phyloP scores from a whole-genome alignment of 2,113 vertebrate genomes.

The Brienomyrus longianalis region DNA sequence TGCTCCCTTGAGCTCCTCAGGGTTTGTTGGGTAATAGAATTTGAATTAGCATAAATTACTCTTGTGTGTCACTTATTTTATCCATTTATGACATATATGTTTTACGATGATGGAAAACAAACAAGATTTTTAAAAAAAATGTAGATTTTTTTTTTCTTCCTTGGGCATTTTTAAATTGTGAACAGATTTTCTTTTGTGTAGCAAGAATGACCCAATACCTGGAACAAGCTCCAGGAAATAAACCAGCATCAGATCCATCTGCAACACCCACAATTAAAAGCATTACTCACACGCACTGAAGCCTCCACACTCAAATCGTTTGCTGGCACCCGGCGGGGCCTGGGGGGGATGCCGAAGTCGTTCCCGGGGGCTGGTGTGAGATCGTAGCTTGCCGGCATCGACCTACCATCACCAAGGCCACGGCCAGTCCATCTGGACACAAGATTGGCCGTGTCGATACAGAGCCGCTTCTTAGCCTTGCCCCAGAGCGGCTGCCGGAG shows the following conservation, averaged over 20 bases:
- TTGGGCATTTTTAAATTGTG: conserved; percentile 46
- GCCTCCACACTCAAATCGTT: conserved; percentile 49
- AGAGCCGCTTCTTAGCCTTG: conserved; percentile 49
- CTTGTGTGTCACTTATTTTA: conserved; percentile 24
- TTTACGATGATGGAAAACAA: conserved; percentile 40
- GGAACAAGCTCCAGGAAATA: conserved; percentile 54
- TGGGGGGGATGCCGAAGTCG: neutral
- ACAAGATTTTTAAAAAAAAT: conserved; percentile 19
- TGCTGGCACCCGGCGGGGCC: conserved; percentile 41
- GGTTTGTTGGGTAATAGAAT: conserved; percentile 12
- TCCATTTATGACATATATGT: conserved; percentile 38
- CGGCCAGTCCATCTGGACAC: conserved; percentile 32
- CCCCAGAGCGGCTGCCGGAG: conserved; percentile 52
- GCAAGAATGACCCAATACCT: conserved; percentile 55
- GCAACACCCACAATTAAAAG: conserved; percentile 63
- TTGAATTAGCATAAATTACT: conserved; percentile 9
- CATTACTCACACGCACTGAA: conserved; percentile 58
- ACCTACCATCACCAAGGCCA: conserved; percentile 35
- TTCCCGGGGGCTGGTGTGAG: neutral
- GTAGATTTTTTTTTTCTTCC: conserved; percentile 37
- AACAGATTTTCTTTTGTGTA: conserved; percentile 50
- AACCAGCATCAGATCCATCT: conserved; percentile 45
- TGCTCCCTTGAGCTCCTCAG: neutral
- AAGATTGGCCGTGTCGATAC: conserved; percentile 24
- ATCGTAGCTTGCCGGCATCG: conserved; percentile 17